phyloP scores from a whole-genome alignment of 2,888 invertebrate genomes.

The Pecten maximus region DNA sequence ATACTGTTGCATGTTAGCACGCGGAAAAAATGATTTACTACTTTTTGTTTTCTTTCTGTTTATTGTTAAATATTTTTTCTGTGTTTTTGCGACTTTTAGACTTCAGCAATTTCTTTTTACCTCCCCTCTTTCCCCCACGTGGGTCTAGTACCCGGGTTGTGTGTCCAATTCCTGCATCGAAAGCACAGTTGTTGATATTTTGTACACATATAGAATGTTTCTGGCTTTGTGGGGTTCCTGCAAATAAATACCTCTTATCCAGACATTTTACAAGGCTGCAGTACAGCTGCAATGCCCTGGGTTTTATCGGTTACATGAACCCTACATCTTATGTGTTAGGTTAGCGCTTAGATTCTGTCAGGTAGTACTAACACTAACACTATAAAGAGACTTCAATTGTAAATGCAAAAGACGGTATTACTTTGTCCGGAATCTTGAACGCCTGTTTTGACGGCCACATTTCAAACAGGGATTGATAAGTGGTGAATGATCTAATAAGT shows the following conservation, averaged over 20 bases:
- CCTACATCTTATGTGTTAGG: not conserved
- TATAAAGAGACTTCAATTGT: too few species aligned
- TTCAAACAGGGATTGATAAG: too few species aligned
- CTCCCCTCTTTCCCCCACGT: not conserved
- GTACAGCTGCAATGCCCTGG: not conserved
- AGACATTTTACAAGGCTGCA: not conserved
- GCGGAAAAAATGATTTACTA: not conserved
- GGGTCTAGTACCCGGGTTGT: not conserved
- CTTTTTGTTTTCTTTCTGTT: not conserved
- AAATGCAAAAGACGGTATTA: too few species aligned
- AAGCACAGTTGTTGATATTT: not conserved
- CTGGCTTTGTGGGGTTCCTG: not conserved
- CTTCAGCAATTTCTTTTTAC: not conserved
- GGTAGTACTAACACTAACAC: not conserved
- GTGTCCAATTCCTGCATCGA: not conserved
- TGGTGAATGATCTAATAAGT: too few species aligned
- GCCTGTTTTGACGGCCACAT: too few species aligned
- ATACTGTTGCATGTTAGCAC: not conserved
- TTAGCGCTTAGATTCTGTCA: not conserved
- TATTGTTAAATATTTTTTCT: not conserved
- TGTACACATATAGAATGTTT: not conserved
- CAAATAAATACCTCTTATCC: slow-evolving; percentile 21
- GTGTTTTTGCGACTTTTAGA: not conserved
- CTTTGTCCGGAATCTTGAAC: too few species aligned
- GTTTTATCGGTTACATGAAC: not conserved